Conservation (phyloP, 2,888 invertebrate species). For the Formica aserva region DNA sequence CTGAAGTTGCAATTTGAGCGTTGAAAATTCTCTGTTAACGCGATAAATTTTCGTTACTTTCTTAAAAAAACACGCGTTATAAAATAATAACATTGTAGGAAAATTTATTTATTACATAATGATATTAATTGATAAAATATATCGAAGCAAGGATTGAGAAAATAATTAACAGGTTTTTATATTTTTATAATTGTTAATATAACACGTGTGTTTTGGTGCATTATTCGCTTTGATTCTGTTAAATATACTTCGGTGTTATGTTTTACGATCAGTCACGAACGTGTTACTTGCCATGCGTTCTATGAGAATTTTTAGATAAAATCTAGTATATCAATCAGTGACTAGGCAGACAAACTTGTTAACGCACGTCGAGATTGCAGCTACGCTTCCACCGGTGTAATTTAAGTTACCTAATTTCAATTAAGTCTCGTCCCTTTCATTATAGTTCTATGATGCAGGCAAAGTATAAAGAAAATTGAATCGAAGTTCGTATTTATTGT, state of each 20-base stretch:
- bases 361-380: slow-evolving; percentile 4
- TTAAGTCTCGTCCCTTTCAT: slow-evolving; percentile 31
- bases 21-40: not conserved
- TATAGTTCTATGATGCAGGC: not conserved
- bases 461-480: slow-evolving; percentile 18
- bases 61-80: not conserved
- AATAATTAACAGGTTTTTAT: not conserved
- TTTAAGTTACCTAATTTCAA: slow-evolving; percentile 42
- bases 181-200: not conserved
- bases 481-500: not conserved
- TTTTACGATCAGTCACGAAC: not conserved
- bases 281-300: not conserved
- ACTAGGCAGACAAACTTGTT: not conserved
- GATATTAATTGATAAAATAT: not conserved
- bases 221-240: not conserved
- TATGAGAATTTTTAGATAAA: slow-evolving; percentile 8
- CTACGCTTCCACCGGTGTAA: slow-evolving; percentile 5
- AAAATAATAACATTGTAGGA: not conserved
- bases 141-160: not conserved
- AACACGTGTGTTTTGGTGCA: not conserved
- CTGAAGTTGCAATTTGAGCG: not conserved
- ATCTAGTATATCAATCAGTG: slow-evolving; percentile 30
- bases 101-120: not conserved
- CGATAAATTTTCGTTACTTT: not conserved
- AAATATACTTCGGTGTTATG: not conserved